Base-by-base conservation (phyloP, 2,113 vertebrate species). In the Podilymbus podiceps region DNA sequence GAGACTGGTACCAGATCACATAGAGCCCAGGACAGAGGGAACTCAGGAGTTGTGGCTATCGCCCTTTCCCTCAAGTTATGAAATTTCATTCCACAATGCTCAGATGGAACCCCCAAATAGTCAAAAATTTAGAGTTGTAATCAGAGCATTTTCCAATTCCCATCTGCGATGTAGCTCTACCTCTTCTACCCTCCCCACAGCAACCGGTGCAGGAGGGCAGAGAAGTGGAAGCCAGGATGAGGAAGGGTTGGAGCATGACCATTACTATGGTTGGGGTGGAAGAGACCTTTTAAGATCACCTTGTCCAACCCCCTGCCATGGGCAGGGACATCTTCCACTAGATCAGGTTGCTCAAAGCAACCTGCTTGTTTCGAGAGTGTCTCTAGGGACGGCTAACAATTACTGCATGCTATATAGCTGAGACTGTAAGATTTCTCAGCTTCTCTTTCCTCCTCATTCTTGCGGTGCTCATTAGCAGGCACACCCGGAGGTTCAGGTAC, bases 111-210 rank as follows among this genome's bases (percentile, higher is more conserved):
- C 8, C 3, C 3, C 11, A 82, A 78, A 87, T 30, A 66, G n/a
- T 88, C 3, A 47, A 72, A 77, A 81, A 44, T 28, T 20, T 21
- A 82, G 22, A 31, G 55, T 12, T 0, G 0, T 15, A 71, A 63
- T 72, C 12, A 21, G 35, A 28, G 33, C 12, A 59, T 90, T 19
- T 75, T 64, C 40, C 35, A 23, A 6, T 33, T 91, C 17, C 12
- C 15, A 31, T 60, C 74, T 79, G 13, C 1, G 0, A 42, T 4
- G 1, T 10, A 38, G 33, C 1, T 40, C 2, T 18, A 22, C 4
- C 8, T 59, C 28, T 72, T 58, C 49, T 60, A 47, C 38, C 22
- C 23, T 74, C 47, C 49, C 23, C 68, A 50, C 19, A 64, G 53
- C 40, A 91, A 85, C 11, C 27, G 66, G 47, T 56, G 30, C 2